phyloP scores from a whole-genome alignment of 1,140 invertebrate genomes.

The Sinonovacula constricta region DNA sequence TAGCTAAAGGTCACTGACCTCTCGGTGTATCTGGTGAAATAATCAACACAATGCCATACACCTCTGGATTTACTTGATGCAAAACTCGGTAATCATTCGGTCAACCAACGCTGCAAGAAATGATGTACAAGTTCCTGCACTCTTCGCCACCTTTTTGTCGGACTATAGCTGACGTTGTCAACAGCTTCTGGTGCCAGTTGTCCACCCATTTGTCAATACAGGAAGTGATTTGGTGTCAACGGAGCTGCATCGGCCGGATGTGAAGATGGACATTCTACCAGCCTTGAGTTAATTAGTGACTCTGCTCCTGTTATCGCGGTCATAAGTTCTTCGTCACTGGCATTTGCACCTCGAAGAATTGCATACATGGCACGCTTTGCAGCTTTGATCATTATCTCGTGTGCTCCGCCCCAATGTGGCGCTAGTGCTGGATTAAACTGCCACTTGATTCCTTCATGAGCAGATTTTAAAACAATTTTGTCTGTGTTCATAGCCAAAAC shows the following conservation, averaged over 20 bases:
- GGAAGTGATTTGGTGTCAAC: conserved; percentile 26
- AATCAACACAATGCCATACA: not conserved
- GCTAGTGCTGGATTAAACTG: too few species aligned
- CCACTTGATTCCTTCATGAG: too few species aligned
- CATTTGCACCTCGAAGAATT: too few species aligned
- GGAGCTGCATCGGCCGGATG: conserved; percentile 9
- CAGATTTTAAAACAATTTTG: too few species aligned
- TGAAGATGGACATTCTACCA: conserved; percentile 19
- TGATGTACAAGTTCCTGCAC: conserved; percentile 43
- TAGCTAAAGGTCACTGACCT: conserved; percentile 9
- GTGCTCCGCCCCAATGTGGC: too few species aligned
- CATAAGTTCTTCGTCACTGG: conserved; percentile 38
- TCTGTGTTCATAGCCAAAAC: not conserved
- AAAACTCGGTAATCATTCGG: too few species aligned
- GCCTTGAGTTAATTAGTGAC: conserved; percentile 32
- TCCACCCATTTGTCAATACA: conserved; percentile 34
- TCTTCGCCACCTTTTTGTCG: too few species aligned
- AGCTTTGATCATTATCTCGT: too few species aligned
- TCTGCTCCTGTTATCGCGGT: conserved; percentile 27
- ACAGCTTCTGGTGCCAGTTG: too few species aligned
- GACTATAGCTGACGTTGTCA: too few species aligned
- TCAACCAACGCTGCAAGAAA: too few species aligned
- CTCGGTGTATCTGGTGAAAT: not conserved
- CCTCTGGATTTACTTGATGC: conserved; percentile 12
- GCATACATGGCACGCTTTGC: too few species aligned